Percentiles rank a stretch among this genome's conserved stretches.
These are phyloP conservation scores for Odontomachus brunneus DNA, from an alignment of 1,140 invertebrate genomes.

Conservation along the genomic window DNA sequence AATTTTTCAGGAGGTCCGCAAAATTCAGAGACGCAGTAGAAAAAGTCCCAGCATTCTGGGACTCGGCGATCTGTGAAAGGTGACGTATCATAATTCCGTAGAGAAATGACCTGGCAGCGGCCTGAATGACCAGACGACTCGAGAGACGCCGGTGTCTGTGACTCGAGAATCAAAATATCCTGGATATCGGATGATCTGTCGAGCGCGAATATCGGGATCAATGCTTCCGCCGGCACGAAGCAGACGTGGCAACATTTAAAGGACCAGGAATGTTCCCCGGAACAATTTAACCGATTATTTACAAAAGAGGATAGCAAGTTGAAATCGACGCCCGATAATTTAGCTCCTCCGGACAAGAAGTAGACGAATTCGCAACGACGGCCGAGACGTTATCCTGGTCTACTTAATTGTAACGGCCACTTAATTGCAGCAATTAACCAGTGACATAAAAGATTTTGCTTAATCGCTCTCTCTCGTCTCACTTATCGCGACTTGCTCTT, in stretches of 20 bases:
- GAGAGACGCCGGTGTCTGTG: neutral
- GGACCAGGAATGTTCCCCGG: constrained; percentile 56
- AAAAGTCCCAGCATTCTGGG: no score
- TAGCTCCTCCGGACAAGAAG: constrained; percentile 24
- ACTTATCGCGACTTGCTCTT: constrained; percentile 52
- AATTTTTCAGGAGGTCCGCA: no score
- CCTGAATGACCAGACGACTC: no score
- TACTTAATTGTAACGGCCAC: constrained; percentile 45
- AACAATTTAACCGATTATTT: constrained; percentile 41
- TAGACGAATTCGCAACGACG: constrained; percentile 12
- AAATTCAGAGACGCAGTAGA: no score
- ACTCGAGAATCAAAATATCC: neutral
- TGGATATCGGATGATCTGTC: neutral
- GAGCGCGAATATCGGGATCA: neutral
- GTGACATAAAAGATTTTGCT: constrained; percentile 52
- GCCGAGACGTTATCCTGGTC: constrained; percentile 41
- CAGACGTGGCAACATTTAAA: constrained; percentile 37
- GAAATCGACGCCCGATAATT: constrained; percentile 43
- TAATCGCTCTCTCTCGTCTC: constrained; percentile 59
- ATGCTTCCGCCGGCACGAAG: constrained; percentile 31
- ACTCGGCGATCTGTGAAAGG: no score
- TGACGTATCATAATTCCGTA: no score
- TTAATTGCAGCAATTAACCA: constrained; percentile 40
- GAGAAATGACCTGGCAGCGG: no score
- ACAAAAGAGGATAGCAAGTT: constrained; percentile 25